Conservation (phyloP, 2,888 invertebrate species). For the Heliconius ismenius region DNA sequence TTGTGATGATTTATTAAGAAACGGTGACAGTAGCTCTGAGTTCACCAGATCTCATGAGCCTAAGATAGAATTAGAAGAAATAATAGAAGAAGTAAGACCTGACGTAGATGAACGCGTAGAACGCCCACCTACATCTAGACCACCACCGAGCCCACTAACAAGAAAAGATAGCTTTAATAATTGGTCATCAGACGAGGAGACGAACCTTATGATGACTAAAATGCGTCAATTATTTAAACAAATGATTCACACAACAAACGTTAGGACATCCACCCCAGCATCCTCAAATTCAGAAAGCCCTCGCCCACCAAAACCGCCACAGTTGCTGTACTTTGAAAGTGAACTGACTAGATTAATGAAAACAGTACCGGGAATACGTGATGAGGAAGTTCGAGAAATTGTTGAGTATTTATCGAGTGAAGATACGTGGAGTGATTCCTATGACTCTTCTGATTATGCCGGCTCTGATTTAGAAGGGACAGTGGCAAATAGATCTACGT, state of each 20-base stretch:
- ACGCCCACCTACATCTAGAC: constrained; percentile 77
- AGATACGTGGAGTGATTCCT: constrained; percentile 96
- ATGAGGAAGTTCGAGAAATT: constrained; percentile 94
- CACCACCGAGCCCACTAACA: constrained; percentile 83
- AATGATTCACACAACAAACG: constrained; percentile 87
- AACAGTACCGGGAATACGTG: constrained; percentile 94
- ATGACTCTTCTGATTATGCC: constrained; percentile 95
- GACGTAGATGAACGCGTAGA: constrained; percentile 77
- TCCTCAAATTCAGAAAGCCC: constrained; percentile 82
- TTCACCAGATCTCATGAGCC: constrained; percentile 77
- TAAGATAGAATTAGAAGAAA: constrained; percentile 82
- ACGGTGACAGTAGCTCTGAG: constrained; percentile 81
- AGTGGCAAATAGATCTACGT: constrained; percentile 84
- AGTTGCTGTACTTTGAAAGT: constrained; percentile 93
- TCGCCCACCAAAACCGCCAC: constrained; percentile 89
- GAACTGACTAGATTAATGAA: constrained; percentile 95
- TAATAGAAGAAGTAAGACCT: constrained; percentile 82
- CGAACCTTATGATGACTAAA: constrained; percentile 96
- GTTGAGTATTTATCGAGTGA: constrained; percentile 96
- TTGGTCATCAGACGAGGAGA: constrained; percentile 97
- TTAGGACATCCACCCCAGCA: constrained; percentile 79
- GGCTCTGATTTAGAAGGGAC: constrained; percentile 91
- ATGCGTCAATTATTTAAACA: constrained; percentile 96
- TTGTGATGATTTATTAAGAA: constrained; percentile 91
- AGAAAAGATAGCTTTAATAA: constrained; percentile 95